Evolutionary conservation across 2,888 invertebrate species (phyloP), one percentile per base, ranked within the genome.

Genomic region (Geotrupes spiniger): DNA sequence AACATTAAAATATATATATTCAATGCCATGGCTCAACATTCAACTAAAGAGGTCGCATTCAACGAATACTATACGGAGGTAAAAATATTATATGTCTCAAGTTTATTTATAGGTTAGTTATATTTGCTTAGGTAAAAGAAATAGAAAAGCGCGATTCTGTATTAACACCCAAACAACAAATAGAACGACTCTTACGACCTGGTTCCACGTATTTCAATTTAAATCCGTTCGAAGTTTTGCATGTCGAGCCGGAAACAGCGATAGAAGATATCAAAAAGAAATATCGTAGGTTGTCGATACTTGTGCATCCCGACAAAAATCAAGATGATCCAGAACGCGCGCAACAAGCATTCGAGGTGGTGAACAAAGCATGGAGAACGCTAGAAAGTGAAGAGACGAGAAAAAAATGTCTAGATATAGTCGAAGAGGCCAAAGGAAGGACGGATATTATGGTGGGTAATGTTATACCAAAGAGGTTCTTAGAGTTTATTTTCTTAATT

Each of bases 221-320:
- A 57, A 99, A 99, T 75, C 98, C 98, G 1, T 93, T 88, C 71
- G 92, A 93, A 76, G 93, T 91, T 2, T 76, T 94, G 45, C 92
- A 93, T 77, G 83, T 92, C 41, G 97, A 98, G 64, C 93, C 95
- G 9, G 92, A 93, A 54, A 81, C 87, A 8, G 76, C 89, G 12
- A 72, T 97, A 45, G 94, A 96, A 61, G 93, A 94, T 69, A 88
- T 97, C 43, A 97, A 96, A 74, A 97, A 93, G 72, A 95, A 95
- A 75, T 99, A 97, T 74, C 83, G 94, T 69, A 83, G 92, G 76
- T 81, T 98, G 65, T 98, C 99, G 11, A 93, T 99, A 72, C 79
- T 99, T 65, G 96, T 99, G 26, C 99, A 99, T 85, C 99, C 99
- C 14, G 99, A 99, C 72, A 99, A 99, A 77, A 99, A 99, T 77